Base-by-base conservation (phyloP, 2,113 vertebrate genomes). In the Apistogramma diplotaenia region DNA sequence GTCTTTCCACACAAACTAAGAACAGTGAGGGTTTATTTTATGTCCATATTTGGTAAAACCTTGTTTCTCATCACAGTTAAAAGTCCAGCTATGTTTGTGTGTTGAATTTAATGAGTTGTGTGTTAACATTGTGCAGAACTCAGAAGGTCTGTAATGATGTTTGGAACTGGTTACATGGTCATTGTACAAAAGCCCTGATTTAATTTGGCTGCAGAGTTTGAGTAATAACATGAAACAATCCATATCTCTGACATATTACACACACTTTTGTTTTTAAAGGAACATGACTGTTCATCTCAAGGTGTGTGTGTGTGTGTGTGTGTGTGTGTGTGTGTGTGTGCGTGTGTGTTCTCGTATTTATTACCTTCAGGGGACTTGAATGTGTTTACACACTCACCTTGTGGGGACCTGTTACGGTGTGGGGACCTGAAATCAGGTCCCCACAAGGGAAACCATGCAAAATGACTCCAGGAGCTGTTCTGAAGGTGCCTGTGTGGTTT, bases 1-100 rank as follows among this genome's bases (percentile, higher is more conserved):
- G 35, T 8, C 82, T 83, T 89, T 62, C 74, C 77, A 74, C 70
- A 78, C 76, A 91, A 90, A 79, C 23, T 15, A 29, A 81, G 15
- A 51, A 40, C 71, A 76, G 15, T 37, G 3, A 46, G 27, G 19
- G 74, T 76, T 35, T 86, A 76, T 84, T 82, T 85, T 58, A 33
- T 8, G 21, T 78, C 86, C 81, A 74, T 83, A 79, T 89, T 83
- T 86, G 79, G 87, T 81, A 29, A 67, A 10, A 65, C 43, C 40
- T 74, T 53, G 6, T 82, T 82, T 60, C 76, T 25, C 55, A 8
- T 8, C 57, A 60, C 3, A 27, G 31, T 1, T 35, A 43, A 23
- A 37, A 61, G 58, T 23, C 19, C 53, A 43, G 76, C 33, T 73
- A 33, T 82, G 25, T 67, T 53, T 78, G 37, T 82, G 58, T 73